Evolutionary conservation across 2,888 invertebrate genomes (phyloP).

Genomic region (Lithodes maja): DNA sequence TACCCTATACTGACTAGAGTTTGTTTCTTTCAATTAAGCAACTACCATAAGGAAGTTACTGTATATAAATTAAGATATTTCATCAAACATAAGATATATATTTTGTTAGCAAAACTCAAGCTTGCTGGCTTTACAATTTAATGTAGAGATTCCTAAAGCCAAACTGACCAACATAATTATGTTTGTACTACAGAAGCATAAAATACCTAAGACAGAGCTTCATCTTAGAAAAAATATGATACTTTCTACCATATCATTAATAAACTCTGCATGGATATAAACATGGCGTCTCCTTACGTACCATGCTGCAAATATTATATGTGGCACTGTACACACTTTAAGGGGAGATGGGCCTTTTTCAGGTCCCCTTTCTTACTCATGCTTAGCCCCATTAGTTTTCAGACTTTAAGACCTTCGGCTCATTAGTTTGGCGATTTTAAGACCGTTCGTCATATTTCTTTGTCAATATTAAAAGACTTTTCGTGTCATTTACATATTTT

Average conservation of each 20-base stretch:
- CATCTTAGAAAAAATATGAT: neutral
- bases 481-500: too few species aligned
- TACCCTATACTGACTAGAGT: slow-evolving; percentile 46
- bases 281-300: slow-evolving; percentile 12
- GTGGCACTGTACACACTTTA: slow-evolving; percentile 1
- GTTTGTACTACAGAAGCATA: slow-evolving; percentile 36
- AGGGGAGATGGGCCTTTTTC: too few species aligned
- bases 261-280: slow-evolving; percentile 6
- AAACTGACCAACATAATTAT: neutral
- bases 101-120: neutral
- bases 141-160: slow-evolving; percentile 21
- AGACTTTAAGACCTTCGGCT: too few species aligned
- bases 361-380: too few species aligned
- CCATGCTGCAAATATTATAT: slow-evolving; percentile 27
- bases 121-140: slow-evolving; percentile 4
- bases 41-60: slow-evolving; percentile 2
- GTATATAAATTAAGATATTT: neutral
- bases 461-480: too few species aligned
- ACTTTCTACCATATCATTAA: neutral
- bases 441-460: too few species aligned
- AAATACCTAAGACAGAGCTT: neutral
- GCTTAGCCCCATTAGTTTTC: too few species aligned
- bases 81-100: neutral
- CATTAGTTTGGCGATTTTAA: too few species aligned
- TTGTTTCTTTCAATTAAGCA: neutral